Evolutionary conservation across 2,797 vertebrate species (phyloP), one percentile per base, ranked within the genome.

Genomic region (Pogoniulus pusillus): DNA sequence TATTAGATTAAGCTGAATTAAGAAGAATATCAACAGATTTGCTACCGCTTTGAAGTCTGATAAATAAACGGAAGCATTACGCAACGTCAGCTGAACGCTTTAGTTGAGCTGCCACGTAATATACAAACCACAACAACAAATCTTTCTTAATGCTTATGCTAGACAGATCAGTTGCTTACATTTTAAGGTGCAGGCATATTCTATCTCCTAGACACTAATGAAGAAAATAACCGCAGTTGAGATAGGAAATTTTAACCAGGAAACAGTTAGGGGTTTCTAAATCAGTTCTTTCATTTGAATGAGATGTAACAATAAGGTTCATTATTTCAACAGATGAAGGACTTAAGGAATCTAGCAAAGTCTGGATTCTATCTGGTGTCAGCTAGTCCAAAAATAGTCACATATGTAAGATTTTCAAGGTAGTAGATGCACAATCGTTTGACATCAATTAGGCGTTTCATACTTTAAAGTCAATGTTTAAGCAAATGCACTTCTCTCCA

Each of bases 301-400:
- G 65, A 54, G 24, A 29, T 35, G 79, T 65, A 88, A 65, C 26
- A 89, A 7, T 6, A 76, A 57, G 6, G 17, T 64, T 90, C 27
- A 43, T 76, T 77, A 77, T 85, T 90, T 66, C 30, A 72, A 53
- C 35, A 71, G 30, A 13, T 24, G 59, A 88, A 77, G 11, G n/a
- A 53, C 55, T 85, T 77, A 60, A 94, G 91, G 76, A 87, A 82
- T 79, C 91, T 68, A 76, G 71, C 23, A 57, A 89, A 84, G 69
- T 87, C 73, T 87, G 84, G 65, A 65, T 94, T 93, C 86, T 86
- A 79, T 66, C 89, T 93, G 89, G 87, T 20, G 63, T 85, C 82
- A 86, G 82, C 58, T 64, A 70, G 29, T 30, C 87, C 82, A 54
- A 65, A 91, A 89, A 80, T 6, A 90, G 58, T 66, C 39, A 59